Evolutionary conservation across 2,113 vertebrate species (phyloP), one percentile per base, ranked within the genome.

Genomic region (Seriola aureovittata): DNA sequence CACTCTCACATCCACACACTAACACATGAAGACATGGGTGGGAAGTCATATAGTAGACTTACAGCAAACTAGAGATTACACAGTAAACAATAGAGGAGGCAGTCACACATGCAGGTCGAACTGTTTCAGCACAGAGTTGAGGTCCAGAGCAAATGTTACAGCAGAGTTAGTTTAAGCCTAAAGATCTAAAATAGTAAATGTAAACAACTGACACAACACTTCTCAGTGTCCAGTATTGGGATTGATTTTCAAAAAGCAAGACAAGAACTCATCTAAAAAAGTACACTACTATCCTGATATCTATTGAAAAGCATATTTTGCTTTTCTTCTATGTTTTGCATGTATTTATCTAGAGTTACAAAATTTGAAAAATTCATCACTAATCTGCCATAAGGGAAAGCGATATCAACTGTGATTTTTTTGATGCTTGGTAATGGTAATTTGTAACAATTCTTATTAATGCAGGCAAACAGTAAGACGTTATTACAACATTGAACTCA

Each of bases 21-120:
- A 71, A 72, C 52, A 88, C 71, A 86, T 59, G 38, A 77, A 93
- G 80, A 92, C 64, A 84, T 64, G 75, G 54, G 75, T 71, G n/a
- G 76, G 76, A 78, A 65, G 74, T 80, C 59, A 36, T 69, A 54
- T 29, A 71, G 71, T 38, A 80, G 59, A 54, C 58, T 74, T 60
- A 67, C 5, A 77, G 60, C 13, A 54, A 72, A 85, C 85, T 89
- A 86, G n/a, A 81, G 79, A 69, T 36, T 72, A 81, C 58, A 89
- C 65, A 71, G 65, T 72, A 57, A 85, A 78, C 60, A 75, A 78
- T n/a, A 63, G 54, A 75, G 58, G 74, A 66, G 75, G 69, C 67
- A 87, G 82, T 86, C 75, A 69, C 67, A 84, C 93, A 94, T 94
- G 93, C 92, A 95, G 55, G 52, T 87, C 25, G 29, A 85, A 89